These are phyloP conservation scores for Neotoxoptera formosana DNA, from an alignment of 1,140 invertebrate species.

Conservation along the genomic window DNA sequence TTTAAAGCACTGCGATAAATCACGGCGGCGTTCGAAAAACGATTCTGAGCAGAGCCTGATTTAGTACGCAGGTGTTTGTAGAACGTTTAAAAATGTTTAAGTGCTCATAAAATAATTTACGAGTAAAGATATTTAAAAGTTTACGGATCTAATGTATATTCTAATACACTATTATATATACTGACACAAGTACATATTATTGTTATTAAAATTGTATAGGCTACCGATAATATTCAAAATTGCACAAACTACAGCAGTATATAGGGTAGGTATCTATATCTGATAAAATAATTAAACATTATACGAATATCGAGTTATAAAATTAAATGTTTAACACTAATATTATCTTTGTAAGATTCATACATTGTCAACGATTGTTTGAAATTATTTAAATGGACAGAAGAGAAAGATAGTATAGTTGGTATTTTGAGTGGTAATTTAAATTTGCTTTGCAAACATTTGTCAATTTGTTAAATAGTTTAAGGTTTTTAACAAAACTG, in stretches of 20 bases:
- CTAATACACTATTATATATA: not conserved
- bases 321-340: too few species aligned
- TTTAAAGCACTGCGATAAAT: not conserved
- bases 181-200: not conserved
- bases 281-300: not conserved
- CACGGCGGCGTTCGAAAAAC: not conserved
- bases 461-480: not conserved
- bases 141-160: not conserved
- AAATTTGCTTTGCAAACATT: not conserved
- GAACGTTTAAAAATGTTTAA: not conserved
- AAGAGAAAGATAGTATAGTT: not conserved
- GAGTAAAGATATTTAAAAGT: conserved; percentile 2
- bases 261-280: not conserved
- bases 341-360: not conserved
- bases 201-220: not conserved
- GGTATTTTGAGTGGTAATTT: not conserved
- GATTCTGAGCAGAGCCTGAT: not conserved
- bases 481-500: not conserved
- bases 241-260: not conserved
- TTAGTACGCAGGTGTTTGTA: not conserved
- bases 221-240: not conserved
- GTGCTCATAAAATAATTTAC: conserved; percentile 13
- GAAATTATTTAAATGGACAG: not conserved
- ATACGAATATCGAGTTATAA: not conserved
- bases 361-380: not conserved